Percentiles rank a stretch among this genome's conserved stretches.
Conservation (phyloP, 2,888 invertebrate genomes). For the Chloromyia formosa region DNA sequence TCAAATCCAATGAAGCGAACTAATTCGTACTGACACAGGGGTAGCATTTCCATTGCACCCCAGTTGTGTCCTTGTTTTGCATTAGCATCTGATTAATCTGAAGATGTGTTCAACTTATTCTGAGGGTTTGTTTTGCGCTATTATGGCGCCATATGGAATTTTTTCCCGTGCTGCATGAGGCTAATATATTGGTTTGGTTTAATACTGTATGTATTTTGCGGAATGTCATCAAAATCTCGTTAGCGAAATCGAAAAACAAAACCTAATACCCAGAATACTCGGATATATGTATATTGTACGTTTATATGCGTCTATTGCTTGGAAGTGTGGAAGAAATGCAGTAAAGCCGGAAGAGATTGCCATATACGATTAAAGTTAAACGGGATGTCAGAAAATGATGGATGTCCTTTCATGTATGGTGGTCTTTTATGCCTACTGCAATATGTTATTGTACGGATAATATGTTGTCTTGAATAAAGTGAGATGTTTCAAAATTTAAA, state of each 20-base stretch:
- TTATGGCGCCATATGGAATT: slow-evolving; percentile 47
- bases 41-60: slow-evolving; percentile 18
- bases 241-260: slow-evolving; percentile 52
- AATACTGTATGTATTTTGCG: slow-evolving; percentile 51
- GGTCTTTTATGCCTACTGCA: not conserved
- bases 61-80: slow-evolving; percentile 10
- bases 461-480: too few species aligned
- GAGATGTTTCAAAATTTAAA: too few species aligned
- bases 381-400: slow-evolving; percentile 18
- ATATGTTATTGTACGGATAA: too few species aligned
- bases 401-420: slow-evolving; percentile 16
- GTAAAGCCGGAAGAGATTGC: not conserved
- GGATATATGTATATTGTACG: not conserved
- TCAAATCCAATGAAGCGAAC: slow-evolving; percentile 45
- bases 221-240: slow-evolving; percentile 58
- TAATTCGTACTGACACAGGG: slow-evolving; percentile 40
- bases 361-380: slow-evolving; percentile 4
- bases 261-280: not conserved
- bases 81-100: slow-evolving; percentile 48
- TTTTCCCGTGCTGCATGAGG: not conserved
- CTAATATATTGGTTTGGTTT: slow-evolving; percentile 21
- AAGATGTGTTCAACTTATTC: slow-evolving; percentile 8
- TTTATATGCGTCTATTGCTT: not conserved
- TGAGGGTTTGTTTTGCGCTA: slow-evolving; percentile 8
- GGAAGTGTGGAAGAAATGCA: not conserved